phyloP scores from a whole-genome alignment of 2,797 vertebrate genomes.

The Ispidina lecontei region DNA sequence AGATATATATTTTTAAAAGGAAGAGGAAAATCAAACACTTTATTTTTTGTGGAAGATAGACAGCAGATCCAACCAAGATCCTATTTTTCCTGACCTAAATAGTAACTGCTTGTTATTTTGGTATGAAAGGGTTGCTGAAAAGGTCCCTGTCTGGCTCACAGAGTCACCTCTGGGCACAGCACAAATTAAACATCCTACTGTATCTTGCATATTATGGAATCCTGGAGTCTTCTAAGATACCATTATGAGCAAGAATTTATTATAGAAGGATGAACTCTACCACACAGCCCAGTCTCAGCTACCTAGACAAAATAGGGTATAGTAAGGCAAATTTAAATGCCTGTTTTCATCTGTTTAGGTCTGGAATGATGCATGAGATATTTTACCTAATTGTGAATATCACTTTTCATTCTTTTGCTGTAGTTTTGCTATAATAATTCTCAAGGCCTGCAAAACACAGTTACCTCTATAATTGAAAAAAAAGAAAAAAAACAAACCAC shows the following conservation, averaged over 20 bases:
- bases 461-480: not conserved
- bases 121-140: conserved; percentile 32
- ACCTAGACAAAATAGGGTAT: not conserved
- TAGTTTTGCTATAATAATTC: not conserved
- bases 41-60: conserved; percentile 45
- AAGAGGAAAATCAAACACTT: conserved; percentile 36
- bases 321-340: not conserved
- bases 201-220: not conserved
- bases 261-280: not conserved
- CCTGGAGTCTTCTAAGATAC: not conserved
- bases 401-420: not conserved
- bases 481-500: too few species aligned
- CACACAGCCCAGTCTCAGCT: not conserved
- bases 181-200: conserved; percentile 21
- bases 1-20: conserved; percentile 52
- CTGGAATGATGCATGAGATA: not conserved
- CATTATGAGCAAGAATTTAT: not conserved
- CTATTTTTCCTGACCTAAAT: conserved; percentile 10
- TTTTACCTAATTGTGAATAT: not conserved
- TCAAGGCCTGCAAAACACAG: not conserved
- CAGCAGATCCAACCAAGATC: not conserved
- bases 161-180: conserved; percentile 37
- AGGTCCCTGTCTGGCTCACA: not conserved
- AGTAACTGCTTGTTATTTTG: conserved; percentile 47
- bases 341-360: not conserved